phyloP scores from a whole-genome alignment of 2,888 invertebrate species.

The Keiferia lycopersicella region DNA sequence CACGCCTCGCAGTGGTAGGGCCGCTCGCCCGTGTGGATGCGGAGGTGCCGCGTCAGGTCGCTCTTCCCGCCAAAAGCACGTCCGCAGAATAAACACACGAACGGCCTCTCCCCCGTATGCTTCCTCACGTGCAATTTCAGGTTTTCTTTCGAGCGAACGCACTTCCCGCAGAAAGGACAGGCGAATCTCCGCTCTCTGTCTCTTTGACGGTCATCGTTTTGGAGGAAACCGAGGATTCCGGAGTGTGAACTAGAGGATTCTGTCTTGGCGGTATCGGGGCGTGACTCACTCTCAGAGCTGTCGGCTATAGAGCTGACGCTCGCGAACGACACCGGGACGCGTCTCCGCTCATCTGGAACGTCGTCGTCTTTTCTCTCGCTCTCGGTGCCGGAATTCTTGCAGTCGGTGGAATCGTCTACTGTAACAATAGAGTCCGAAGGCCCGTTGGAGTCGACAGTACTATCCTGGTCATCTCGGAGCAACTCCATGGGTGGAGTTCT shows the following conservation, averaged over 20 bases:
- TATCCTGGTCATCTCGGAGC: conserved; percentile 84
- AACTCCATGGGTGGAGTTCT: conserved; percentile 75
- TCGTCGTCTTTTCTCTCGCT: conserved; percentile 64
- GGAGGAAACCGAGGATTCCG: conserved; percentile 83
- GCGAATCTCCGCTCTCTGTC: conserved; percentile 90
- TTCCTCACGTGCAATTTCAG: conserved; percentile 93
- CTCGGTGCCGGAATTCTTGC: conserved; percentile 67
- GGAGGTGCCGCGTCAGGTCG: conserved; percentile 91
- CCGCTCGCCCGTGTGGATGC: conserved; percentile 94
- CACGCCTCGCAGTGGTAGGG: conserved; percentile 96
- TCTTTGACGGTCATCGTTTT: conserved; percentile 76
- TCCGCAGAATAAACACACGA: conserved; percentile 94
- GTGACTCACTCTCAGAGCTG: conserved; percentile 76
- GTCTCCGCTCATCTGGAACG: conserved; percentile 55
- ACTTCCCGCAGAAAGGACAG: conserved; percentile 94
- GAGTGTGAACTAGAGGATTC: conserved; percentile 80
- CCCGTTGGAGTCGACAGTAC: conserved; percentile 86
- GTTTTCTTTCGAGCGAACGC: conserved; percentile 93
- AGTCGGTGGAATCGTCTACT: conserved; percentile 73
- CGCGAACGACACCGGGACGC: conserved; percentile 74
- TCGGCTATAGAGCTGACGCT: conserved; percentile 79
- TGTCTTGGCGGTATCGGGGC: conserved; percentile 69
- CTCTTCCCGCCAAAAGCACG: conserved; percentile 94
- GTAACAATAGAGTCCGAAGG: conserved; percentile 74
- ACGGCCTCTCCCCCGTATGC: conserved; percentile 93